A percentile compares a stretch with the other conserved stretches of the same genome.
Conservation (phyloP, 2,797 vertebrate genomes). For the Chaetophractus vellerosus region DNA sequence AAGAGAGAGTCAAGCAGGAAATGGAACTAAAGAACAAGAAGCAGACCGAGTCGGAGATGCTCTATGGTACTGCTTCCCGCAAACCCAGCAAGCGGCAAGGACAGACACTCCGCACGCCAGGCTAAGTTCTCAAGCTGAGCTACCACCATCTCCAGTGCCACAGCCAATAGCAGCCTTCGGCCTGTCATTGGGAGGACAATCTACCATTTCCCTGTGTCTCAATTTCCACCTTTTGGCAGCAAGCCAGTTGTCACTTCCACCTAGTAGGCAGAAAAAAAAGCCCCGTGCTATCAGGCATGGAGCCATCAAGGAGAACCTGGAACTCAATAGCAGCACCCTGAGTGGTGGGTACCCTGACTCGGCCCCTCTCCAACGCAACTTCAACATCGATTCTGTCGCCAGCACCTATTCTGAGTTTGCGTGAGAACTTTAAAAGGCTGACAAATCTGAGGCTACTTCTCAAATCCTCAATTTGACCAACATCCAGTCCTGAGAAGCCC, state of each 20-base stretch:
- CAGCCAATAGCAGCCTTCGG: constrained; percentile 93
- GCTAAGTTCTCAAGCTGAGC: constrained; percentile 95
- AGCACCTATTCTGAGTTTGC: constrained; percentile 94
- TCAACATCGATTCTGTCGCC: constrained; percentile 96
- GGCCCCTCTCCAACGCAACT: constrained; percentile 92
- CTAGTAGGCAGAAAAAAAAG: constrained; percentile 82
- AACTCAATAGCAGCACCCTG: constrained; percentile 90
- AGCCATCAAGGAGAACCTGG: constrained; percentile 95
- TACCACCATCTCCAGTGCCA: constrained; percentile 89
- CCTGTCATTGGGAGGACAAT: constrained; percentile 90
- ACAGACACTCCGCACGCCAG: constrained; percentile 88
- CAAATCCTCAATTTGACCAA: constrained; percentile 94
- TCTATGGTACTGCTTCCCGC: constrained; percentile 93
- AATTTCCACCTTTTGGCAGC: constrained; percentile 91
- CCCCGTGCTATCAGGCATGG: constrained; percentile 85
- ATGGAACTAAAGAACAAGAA: constrained; percentile 95
- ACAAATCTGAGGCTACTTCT: constrained; percentile 91
- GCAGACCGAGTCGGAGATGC: constrained; percentile 95
- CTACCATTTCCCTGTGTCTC: constrained; percentile 91
- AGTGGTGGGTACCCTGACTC: constrained; percentile 86
- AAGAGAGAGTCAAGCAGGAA: constrained; percentile 95
- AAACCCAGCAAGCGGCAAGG: constrained; percentile 93
- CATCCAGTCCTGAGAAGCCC: constrained; percentile 80
- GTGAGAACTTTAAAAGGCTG: constrained; percentile 96
- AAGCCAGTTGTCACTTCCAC: constrained; percentile 89